Evolutionary conservation across 2,888 invertebrate species (phyloP), one percentile per base, ranked within the genome.

Genomic region (Arge pagana): DNA sequence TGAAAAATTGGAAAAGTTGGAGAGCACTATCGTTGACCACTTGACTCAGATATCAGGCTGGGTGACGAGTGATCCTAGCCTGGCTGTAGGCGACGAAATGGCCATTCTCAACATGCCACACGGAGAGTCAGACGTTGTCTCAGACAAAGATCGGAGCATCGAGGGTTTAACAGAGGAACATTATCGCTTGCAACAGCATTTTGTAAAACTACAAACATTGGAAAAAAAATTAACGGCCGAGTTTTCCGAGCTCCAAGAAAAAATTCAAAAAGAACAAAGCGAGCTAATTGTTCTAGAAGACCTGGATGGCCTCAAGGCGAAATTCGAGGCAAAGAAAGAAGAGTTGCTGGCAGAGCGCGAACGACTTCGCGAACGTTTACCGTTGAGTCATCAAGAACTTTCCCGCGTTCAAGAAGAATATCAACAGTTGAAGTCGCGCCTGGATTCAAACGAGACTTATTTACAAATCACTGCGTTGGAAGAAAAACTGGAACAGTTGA

Each of bases 401-500:
- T 59, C 77, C 21, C 78, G 81, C 58, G 78, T 82, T 1, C 71
- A 78, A n/a, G 76, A 68, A 21, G 81, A 83, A 58, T 72, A 83
- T 37, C 79, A 80, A 19, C 79, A 79, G 56, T 68, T 85, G 10
- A 83, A 84, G 77, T 74, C 74, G 57, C 54, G 53, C 19, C 77
- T 90, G 8, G 82, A 85, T 53, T 86, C 85, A 24, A 89, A 89
- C 68, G 89, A 89, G 72, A 85, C 87, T 69, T 85, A 85, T 64
- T 72, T 80, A 1, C 86, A 88, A 72, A 77, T 90, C n/a, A 83
- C 82, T 58, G 82, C 79, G 39, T 70, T 90, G 58, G 89, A 90
- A 71, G 84, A 85, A 48, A 86, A 87, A 68, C 77, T 89, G 63
- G 83, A 85, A 8, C 83, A 85, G 52, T 73, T 88, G 26, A 88